Base-by-base conservation (phyloP, 2,113 vertebrate species). In the Hymenochirus boettgeri region DNA sequence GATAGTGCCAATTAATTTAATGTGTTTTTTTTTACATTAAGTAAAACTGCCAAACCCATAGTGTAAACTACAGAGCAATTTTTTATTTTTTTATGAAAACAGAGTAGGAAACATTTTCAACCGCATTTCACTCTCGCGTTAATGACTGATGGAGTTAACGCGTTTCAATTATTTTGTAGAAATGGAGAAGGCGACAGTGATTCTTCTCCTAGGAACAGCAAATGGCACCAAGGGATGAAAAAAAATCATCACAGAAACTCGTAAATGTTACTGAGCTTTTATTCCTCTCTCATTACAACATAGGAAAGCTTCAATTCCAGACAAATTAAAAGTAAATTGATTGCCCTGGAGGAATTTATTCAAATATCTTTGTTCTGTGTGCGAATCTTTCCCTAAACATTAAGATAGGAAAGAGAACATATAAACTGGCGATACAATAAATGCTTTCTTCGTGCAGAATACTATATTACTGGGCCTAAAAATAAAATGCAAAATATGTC, bases 311-410 rank as follows among this genome's bases (percentile, higher is more conserved):
- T 85, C 84, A n/a, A 77, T 85, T 85, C 80, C 78, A 86, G 80
- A 86, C 78, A 87, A 90, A 90, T 86, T 89, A 85, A 87, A 88
- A 88, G 81, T 84, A 87, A 88, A 88, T 87, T 84, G 85, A 84
- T 80, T 83, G 84, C 86, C 85, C 85, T 79, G 77, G 80, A 82
- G 83, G 79, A 81, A 83, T 84, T 72, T 79, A 82, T 82, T 84
- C 83, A 84, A 87, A 85, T 85, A 88, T 83, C 76, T 82, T 78
- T 86, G 84, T 83, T 85, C 78, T 71, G 72, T 72, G 73, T 84
- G 84, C 75, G 72, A 83, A 84, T 79, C 71, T 77, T 77, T 76
- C 74, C 72, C 78, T 72, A 82, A 84, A 84, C 75, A 77, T 72
- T 72, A 71, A 78, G 62, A 71, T 63, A 63, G 72, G 55, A 77